phyloP scores from a whole-genome alignment of 2,888 invertebrate species.

The Drosophila subquinaria region DNA sequence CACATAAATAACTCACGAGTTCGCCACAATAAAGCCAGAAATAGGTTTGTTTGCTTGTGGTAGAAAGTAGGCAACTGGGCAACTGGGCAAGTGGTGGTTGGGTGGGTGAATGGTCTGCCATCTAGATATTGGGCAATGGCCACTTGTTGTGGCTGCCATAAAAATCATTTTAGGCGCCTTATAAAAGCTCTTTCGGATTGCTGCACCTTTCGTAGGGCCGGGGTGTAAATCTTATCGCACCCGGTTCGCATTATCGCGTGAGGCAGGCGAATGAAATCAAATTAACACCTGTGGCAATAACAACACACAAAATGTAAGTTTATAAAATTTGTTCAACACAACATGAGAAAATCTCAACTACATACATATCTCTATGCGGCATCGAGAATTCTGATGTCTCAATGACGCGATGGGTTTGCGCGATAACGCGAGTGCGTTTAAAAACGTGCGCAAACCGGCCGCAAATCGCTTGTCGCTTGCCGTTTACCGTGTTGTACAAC shows the following conservation, averaged over 20 bases:
- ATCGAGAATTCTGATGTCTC: slow-evolving; percentile 65
- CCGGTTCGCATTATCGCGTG: slow-evolving; percentile 56
- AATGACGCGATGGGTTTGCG: slow-evolving; percentile 46
- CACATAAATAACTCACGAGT: slow-evolving; percentile 62
- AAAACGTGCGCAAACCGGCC: slow-evolving; percentile 57
- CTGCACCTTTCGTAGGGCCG: slow-evolving; percentile 13
- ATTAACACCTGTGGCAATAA: slow-evolving; percentile 67
- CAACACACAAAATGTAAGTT: slow-evolving; percentile 26
- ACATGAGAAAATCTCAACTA: slow-evolving; percentile 38
- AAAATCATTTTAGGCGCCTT: slow-evolving; percentile 62
- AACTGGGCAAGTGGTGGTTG: background rate
- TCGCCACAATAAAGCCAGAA: slow-evolving; percentile 50
- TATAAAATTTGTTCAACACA: slow-evolving; percentile 17
- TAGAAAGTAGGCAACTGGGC: slow-evolving; percentile 45
- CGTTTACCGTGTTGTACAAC: slow-evolving; percentile 35
- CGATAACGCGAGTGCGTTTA: slow-evolving; percentile 51
- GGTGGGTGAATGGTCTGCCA: slow-evolving; percentile 7
- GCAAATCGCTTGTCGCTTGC: slow-evolving; percentile 15
- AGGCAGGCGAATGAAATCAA: slow-evolving; percentile 66
- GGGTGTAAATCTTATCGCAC: slow-evolving; percentile 69
- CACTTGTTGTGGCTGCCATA: slow-evolving; percentile 48
- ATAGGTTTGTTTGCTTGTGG: slow-evolving; percentile 27
- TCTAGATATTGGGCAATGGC: slow-evolving; percentile 42
- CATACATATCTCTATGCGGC: slow-evolving; percentile 53
- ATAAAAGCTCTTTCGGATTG: slow-evolving; percentile 27